Conservation (phyloP, 2,113 vertebrate species). For the Cairina moschata region DNA sequence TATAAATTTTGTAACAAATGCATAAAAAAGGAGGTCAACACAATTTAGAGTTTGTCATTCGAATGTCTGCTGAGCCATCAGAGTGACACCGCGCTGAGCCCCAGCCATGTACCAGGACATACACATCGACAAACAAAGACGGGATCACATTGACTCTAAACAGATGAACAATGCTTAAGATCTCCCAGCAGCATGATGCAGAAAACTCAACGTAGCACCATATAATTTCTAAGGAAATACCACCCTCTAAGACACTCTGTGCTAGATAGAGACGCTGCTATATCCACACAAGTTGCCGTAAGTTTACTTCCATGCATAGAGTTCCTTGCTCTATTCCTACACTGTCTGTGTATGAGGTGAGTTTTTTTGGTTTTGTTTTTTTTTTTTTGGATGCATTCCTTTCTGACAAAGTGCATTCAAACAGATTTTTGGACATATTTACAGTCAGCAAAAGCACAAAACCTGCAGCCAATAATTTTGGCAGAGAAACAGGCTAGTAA, state of each 20-base stretch:
- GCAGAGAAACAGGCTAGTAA: not conserved
- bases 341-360: not conserved
- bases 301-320: not conserved
- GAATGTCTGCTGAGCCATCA: not conserved
- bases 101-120: not conserved
- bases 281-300: accelerated
- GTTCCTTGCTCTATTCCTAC: not conserved
- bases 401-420: not conserved
- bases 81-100: not conserved
- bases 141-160: not conserved
- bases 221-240: not conserved
- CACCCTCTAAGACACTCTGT: not conserved
- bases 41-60: not conserved
- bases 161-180: not conserved
- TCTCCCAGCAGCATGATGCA: not conserved
- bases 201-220: not conserved
- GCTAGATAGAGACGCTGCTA: not conserved
- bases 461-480: not conserved
- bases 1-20: not conserved
- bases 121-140: not conserved
- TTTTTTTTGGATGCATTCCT: not conserved
- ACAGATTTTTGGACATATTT: not conserved
- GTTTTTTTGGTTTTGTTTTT: not conserved
- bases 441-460: not conserved
- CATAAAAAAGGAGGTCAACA: not conserved